Base-by-base conservation (phyloP, 2,797 vertebrate genomes). In the Lutjanus argentimaculatus region DNA sequence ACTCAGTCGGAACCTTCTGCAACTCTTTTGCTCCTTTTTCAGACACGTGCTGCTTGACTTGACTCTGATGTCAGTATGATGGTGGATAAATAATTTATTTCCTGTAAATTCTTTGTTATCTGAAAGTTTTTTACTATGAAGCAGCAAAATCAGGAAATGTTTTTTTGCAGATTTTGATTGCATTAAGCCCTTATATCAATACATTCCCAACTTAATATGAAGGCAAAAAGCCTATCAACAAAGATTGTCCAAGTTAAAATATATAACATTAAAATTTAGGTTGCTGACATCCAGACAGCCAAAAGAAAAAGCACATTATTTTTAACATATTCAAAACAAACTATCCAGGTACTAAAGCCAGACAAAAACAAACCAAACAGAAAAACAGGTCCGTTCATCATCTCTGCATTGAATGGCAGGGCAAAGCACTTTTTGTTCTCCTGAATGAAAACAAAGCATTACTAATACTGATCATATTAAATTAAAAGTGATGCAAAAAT, bases 351-450 rank as follows among this genome's bases (percentile, higher is more conserved):
- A 64, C 30, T 16, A 16, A 43, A 49, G 12, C 13, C 2, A 53
- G 15, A 57, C 14, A 40, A 14, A 83, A 66, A 48, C 42, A 42
- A 22, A 15, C 15, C 19, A 79, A 65, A 59, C 8, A 22, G 3
- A 63, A n/a, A 55, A 61, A 72, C 30, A 36, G 30, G 13, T 30
- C 11, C 12, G 72, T 52, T 75, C 19, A 56, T n/a, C 10, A 15
- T 14, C 8, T 72, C 3, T 14, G 2, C 36, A 73, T 58, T 21
- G 61, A 25, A 48, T 67, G 9, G 30, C 36, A 72, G 11, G 21
- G 2, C n/a, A 46, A 43, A 15, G 8, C 16, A 52, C 21, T 71
- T 22, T 12, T 45, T 56, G 12, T 36, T 17, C 8, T 8, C 2
- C 30, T 25, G 10, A 43, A 43, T 21, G 40, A 11, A 4, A 58